Percentiles rank a stretch among this genome's conserved stretches.
phyloP scores from a whole-genome alignment of 2,888 invertebrate species.

The Holacanthella duospinosa region DNA sequence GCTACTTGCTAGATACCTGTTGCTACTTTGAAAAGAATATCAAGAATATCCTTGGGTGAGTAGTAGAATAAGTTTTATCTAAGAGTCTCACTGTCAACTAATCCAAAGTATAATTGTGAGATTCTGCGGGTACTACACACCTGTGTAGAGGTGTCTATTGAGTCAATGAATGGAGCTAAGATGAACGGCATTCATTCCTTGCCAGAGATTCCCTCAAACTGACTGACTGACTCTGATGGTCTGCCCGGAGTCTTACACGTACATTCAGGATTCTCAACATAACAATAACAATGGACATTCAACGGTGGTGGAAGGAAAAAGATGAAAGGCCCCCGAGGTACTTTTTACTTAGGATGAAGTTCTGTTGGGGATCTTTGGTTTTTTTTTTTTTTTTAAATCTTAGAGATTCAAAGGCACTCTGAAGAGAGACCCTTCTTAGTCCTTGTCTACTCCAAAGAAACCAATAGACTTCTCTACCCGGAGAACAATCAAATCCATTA shows the following conservation, averaged over 20 bases:
- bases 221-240: background rate
- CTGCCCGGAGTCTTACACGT: slow-evolving; percentile 3
- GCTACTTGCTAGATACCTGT: too few relatives aligned
- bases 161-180: background rate
- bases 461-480: background rate
- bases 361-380: background rate
- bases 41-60: too few relatives aligned
- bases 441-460: background rate
- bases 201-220: slow-evolving; percentile 1
- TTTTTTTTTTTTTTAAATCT: background rate
- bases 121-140: too few relatives aligned
- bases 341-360: background rate
- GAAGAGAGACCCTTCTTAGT: background rate
- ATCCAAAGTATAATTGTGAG: too few relatives aligned
- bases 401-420: background rate
- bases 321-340: background rate
- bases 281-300: background rate
- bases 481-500: background rate
- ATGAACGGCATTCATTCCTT: background rate
- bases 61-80: too few relatives aligned
- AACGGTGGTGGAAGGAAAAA: background rate
- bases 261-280: background rate
- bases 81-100: too few relatives aligned
- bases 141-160: too few relatives aligned
- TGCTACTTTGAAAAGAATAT: too few relatives aligned